Evolutionary conservation across 2,113 vertebrate genomes (phyloP).

Genomic region (Ornithorhynchus anatinus): DNA sequence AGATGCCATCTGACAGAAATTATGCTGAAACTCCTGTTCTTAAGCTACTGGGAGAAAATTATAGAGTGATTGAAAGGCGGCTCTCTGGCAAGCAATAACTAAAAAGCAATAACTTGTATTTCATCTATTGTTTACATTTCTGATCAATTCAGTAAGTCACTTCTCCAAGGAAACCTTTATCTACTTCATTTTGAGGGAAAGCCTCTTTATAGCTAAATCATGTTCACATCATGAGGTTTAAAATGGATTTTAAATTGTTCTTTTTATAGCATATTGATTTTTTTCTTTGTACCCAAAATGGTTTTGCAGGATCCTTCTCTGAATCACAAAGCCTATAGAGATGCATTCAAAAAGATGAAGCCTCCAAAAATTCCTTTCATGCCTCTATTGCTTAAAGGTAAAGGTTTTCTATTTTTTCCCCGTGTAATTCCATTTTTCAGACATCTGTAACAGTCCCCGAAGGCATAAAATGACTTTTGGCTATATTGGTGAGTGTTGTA

Average conservation of each 20-base stretch:
- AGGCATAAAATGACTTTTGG: background rate
- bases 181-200: slow-evolving; percentile 51
- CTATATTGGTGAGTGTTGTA: background rate
- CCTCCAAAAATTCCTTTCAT: slow-evolving; percentile 97
- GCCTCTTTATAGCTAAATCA: slow-evolving; percentile 49
- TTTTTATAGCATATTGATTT: slow-evolving; percentile 68
- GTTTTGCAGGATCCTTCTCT: slow-evolving; percentile 91
- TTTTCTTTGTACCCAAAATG: slow-evolving; percentile 60
- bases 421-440: background rate
- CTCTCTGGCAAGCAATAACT: slow-evolving; percentile 31
- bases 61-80: slow-evolving; percentile 25
- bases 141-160: slow-evolving; percentile 51
- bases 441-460: slow-evolving; percentile 4
- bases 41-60: slow-evolving; percentile 42
- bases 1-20: slow-evolving; percentile 16
- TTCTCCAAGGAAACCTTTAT: slow-evolving; percentile 58
- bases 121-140: slow-evolving; percentile 48
- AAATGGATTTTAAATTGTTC: slow-evolving; percentile 61
- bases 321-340: slow-evolving; percentile 98
- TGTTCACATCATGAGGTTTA: slow-evolving; percentile 45
- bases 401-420: slow-evolving; percentile 1
- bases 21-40: slow-evolving; percentile 22
- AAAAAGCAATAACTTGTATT: slow-evolving; percentile 47
- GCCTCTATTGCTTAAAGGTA: slow-evolving; percentile 97
- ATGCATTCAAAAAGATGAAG: slow-evolving; percentile 98